phyloP scores from a whole-genome alignment of 2,113 vertebrate genomes.

The Melanostigma gelatinosum region DNA sequence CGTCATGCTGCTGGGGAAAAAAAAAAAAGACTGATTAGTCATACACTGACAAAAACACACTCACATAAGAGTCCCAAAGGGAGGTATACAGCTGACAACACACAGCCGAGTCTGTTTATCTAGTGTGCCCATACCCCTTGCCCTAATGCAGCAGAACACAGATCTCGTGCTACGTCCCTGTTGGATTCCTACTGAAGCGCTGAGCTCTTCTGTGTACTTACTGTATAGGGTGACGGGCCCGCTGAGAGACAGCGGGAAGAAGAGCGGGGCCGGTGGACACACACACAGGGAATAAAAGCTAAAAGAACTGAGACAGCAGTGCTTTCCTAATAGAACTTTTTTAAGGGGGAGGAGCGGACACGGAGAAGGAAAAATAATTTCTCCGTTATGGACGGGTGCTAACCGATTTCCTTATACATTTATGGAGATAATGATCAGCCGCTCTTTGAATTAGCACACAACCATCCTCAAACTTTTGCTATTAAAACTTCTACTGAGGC shows the following conservation, averaged over 20 bases:
- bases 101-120: constrained; percentile 45
- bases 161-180: constrained; percentile 19
- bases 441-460: neutral
- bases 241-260: constrained; percentile 38
- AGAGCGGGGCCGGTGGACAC: neutral
- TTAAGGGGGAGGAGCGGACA: neutral
- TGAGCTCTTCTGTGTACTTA: constrained; percentile 17
- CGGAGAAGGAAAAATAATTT: neutral
- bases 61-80: constrained; percentile 50
- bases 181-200: constrained; percentile 15
- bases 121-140: constrained; percentile 9
- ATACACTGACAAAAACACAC: constrained; percentile 46
- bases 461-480: neutral
- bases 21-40: constrained; percentile 56
- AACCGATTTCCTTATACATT: constrained; percentile 1
- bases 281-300: neutral
- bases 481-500: constrained; percentile 4
- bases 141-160: constrained; percentile 30
- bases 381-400: neutral
- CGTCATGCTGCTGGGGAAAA: constrained; percentile 46
- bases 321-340: neutral
- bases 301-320: neutral
- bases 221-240: constrained; percentile 39
- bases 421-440: neutral
- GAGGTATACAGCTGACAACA: constrained; percentile 40